phyloP scores from a whole-genome alignment of 2,888 invertebrate genomes.

The Tiliacea aurago region DNA sequence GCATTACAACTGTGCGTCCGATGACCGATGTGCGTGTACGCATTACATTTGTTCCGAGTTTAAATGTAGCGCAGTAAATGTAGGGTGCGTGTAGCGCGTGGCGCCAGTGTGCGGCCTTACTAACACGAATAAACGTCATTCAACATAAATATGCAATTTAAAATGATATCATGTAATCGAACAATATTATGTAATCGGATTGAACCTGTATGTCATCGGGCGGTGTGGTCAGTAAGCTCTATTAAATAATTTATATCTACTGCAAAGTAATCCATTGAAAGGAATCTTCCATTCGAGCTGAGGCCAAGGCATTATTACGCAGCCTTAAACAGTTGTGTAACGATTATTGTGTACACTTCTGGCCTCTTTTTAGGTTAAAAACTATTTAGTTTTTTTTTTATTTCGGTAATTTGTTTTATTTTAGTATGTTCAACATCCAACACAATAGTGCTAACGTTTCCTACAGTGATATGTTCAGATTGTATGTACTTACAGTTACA shows the following conservation, averaged over 20 bases:
- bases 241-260: conserved; percentile 69
- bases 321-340: conserved; percentile 54
- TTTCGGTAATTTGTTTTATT: not conserved
- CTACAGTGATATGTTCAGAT: not conserved
- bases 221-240: conserved; percentile 57
- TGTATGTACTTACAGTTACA: not conserved
- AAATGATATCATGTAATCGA: conserved; percentile 44
- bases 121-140: conserved; percentile 28
- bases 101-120: not conserved
- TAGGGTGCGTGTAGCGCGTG: not conserved
- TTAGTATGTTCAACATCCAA: not conserved
- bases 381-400: conserved; percentile 23
- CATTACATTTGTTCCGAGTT: not conserved
- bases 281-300: conserved; percentile 76
- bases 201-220: conserved; percentile 49
- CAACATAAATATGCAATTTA: conserved; percentile 51
- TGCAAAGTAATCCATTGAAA: conserved; percentile 65
- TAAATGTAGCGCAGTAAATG: not conserved
- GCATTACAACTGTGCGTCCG: not conserved
- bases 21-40: not conserved
- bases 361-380: conserved; percentile 30
- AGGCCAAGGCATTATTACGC: conserved; percentile 59
- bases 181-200: conserved; percentile 59
- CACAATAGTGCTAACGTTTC: not conserved
- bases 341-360: conserved; percentile 37